Evolutionary conservation across 2,888 invertebrate species (phyloP).

Genomic region (Tachina fera): DNA sequence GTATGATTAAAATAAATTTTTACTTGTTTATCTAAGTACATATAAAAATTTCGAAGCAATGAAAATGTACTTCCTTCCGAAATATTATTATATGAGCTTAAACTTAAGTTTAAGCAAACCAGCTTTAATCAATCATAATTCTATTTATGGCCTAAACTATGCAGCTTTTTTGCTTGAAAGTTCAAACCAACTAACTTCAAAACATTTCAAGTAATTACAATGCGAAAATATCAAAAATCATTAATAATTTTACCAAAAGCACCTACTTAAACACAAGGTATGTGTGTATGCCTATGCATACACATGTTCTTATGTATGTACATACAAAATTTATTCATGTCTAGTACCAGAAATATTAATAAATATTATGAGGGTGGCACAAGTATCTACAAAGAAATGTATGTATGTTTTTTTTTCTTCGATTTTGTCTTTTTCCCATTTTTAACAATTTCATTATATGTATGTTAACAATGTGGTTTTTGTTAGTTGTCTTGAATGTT

Average conservation of each 20-base stretch:
- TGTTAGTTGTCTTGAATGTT: constrained; percentile 18
- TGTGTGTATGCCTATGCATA: too few species aligned
- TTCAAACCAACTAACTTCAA: not conserved
- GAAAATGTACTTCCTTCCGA: too few species aligned
- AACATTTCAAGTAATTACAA: not conserved
- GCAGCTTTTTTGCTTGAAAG: too few species aligned
- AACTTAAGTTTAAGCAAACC: too few species aligned
- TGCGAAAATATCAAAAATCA: not conserved
- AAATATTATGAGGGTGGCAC: constrained; percentile 52
- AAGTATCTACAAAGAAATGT: constrained; percentile 10
- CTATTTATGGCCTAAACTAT: too few species aligned
- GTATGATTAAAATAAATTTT: too few species aligned
- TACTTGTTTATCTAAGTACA: too few species aligned
- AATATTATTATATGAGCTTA: too few species aligned
- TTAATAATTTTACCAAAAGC: not conserved
- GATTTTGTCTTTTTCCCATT: constrained; percentile 71
- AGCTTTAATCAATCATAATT: too few species aligned
- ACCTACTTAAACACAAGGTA: not conserved
- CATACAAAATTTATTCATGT: constrained; percentile 21
- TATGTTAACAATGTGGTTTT: constrained; percentile 68
- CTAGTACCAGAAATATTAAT: constrained; percentile 34
- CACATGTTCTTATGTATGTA: not conserved
- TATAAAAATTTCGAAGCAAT: too few species aligned
- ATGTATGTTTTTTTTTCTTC: constrained; percentile 32
- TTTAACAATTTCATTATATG: constrained; percentile 62